Evolutionary conservation across 2,888 invertebrate species (phyloP).

Genomic region (Steinernema carpocapsae): DNA sequence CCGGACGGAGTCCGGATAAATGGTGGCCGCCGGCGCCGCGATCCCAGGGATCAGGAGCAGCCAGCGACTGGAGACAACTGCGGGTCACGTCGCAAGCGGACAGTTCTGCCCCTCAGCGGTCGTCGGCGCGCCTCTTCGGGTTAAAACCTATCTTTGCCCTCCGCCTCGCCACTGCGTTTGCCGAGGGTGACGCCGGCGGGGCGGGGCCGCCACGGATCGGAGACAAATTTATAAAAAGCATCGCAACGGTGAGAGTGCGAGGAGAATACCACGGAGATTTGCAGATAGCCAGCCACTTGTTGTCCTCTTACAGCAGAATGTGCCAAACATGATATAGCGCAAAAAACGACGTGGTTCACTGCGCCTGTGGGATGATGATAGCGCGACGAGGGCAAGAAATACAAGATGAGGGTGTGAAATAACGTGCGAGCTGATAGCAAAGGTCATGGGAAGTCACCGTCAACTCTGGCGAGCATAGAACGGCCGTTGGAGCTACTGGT

Average conservation of each 20-base stretch:
- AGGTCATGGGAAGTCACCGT: not conserved
- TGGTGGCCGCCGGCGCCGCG: too few species aligned
- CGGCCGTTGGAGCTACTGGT: too few species aligned
- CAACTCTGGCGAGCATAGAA: too few species aligned
- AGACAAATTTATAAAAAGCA: slow-evolving; percentile 28
- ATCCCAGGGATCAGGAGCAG: not conserved
- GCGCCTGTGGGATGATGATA: not conserved
- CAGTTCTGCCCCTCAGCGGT: not conserved
- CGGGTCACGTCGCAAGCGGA: not conserved
- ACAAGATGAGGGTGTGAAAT: slow-evolving; percentile 1
- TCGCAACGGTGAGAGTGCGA: slow-evolving; percentile 21
- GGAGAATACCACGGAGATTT: not conserved
- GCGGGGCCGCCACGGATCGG: slow-evolving; percentile 31
- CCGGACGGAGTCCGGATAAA: not conserved
- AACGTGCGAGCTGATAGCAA: slow-evolving; percentile 5
- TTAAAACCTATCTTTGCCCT: slow-evolving; percentile 31
- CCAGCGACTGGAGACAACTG: not conserved
- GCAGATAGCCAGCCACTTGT: slow-evolving; percentile 6
- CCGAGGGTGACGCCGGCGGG: slow-evolving; percentile 28
- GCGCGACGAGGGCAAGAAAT: not conserved
- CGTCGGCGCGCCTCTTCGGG: slow-evolving; percentile 20
- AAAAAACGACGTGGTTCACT: not conserved
- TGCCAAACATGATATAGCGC: slow-evolving; percentile 25
- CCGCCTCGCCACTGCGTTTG: slow-evolving; percentile 18
- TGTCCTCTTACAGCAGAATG: slow-evolving; percentile 15